Evolutionary conservation across 2,797 vertebrate genomes (phyloP).

Genomic region (Hyperoplus immaculatus): DNA sequence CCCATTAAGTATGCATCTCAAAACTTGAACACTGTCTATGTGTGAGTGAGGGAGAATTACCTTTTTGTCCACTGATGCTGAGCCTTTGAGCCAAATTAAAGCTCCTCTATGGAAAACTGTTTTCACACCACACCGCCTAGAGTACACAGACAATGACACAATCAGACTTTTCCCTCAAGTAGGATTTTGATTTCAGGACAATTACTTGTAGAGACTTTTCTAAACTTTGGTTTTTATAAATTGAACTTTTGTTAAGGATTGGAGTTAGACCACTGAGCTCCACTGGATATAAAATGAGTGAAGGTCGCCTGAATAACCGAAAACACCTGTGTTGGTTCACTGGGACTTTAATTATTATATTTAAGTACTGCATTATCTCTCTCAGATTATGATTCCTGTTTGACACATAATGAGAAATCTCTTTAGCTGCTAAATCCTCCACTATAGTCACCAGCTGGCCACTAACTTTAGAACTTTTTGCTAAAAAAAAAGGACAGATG

Average conservation of each 20-base stretch:
- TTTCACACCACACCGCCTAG: no score
- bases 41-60: neutral
- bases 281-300: neutral
- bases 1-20: neutral
- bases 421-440: neutral
- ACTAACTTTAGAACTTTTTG: neutral
- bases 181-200: no score
- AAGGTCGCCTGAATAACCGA: neutral
- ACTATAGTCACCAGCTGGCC: neutral
- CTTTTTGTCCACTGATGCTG: constrained; percentile 14
- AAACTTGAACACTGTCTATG: neutral
- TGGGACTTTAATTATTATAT: neutral
- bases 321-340: neutral
- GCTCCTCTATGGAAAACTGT: no score
- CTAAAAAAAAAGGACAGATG: neutral
- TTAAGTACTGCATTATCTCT: neutral
- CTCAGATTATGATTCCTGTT: neutral
- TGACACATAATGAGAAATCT: neutral
- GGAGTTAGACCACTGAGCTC: neutral
- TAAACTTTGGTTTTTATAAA: no score
- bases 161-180: no score
- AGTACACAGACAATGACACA: no score
- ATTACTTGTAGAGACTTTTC: no score
- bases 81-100: neutral
- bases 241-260: no score